These are phyloP conservation scores for Polyergus mexicanus DNA, from an alignment of 1,140 invertebrate genomes.

Conservation along the genomic window DNA sequence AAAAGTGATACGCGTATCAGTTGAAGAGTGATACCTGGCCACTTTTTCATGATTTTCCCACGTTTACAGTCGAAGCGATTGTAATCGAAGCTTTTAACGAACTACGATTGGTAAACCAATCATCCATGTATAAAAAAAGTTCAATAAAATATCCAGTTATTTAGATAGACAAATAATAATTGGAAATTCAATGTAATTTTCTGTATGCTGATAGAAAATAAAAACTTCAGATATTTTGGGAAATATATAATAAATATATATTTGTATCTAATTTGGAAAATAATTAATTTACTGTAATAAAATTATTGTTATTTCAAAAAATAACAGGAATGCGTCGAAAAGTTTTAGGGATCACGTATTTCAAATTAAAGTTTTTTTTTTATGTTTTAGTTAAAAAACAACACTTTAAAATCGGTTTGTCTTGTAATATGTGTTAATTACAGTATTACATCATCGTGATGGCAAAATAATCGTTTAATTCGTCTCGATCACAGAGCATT, in stretches of 20 bases:
- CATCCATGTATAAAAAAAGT: background rate
- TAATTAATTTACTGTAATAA: no score
- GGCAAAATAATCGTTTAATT: conserved; percentile 26
- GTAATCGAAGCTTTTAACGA: conserved; percentile 7
- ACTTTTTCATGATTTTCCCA: background rate
- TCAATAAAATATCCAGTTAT: background rate
- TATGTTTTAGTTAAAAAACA: background rate
- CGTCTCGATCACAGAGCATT: background rate
- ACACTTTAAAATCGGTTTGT: background rate
- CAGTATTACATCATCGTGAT: background rate
- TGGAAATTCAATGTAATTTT: background rate
- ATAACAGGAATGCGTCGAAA: no score
- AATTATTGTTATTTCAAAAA: no score
- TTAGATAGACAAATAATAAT: background rate
- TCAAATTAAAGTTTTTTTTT: background rate
- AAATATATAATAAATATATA: background rate
- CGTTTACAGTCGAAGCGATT: background rate
- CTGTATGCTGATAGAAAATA: background rate
- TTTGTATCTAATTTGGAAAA: no score
- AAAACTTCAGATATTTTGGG: background rate
- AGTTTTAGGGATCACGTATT: no score
- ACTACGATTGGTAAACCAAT: background rate
- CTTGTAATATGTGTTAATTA: background rate
- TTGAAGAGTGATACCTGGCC: background rate
- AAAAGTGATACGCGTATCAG: background rate